A percentile compares a stretch with the other conserved stretches of the same genome.
These are phyloP conservation scores for Gobius niger DNA, from an alignment of 2,113 vertebrate genomes.

Conservation along the genomic window DNA sequence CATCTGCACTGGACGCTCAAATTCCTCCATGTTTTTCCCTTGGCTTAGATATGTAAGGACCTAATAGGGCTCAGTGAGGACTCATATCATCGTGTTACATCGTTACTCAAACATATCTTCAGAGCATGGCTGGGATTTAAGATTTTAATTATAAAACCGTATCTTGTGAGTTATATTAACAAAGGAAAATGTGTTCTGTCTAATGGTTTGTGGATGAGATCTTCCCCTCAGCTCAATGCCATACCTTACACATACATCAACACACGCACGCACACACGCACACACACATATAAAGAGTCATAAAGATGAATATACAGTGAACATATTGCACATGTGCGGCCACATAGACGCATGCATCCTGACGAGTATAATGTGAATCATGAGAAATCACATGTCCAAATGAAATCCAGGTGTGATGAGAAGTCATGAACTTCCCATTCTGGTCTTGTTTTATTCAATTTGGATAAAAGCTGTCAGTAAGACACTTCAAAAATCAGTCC, in stretches of 20 bases:
- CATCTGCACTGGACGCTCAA: slow-evolving; percentile 47
- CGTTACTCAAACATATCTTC: background rate
- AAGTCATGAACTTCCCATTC: slow-evolving; percentile 26
- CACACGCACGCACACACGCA: background rate
- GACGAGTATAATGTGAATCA: slow-evolving; percentile 45
- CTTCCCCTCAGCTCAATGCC: slow-evolving; percentile 46
- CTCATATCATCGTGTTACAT: background rate
- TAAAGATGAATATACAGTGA: slow-evolving; percentile 52
- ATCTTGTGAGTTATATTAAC: slow-evolving; percentile 23
- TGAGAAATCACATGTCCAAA: slow-evolving; percentile 17
- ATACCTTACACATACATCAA: slow-evolving; percentile 26
- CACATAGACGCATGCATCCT: slow-evolving; percentile 56
- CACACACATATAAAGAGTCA: slow-evolving; percentile 44
- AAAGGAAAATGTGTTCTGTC: slow-evolving; percentile 53
- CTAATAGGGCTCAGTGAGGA: slow-evolving; percentile 15
- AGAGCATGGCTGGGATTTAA: background rate
- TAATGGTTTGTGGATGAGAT: slow-evolving; percentile 63
- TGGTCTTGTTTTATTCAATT: slow-evolving; percentile 41
- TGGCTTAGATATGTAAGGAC: slow-evolving; percentile 10
- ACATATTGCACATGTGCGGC: slow-evolving; percentile 40
- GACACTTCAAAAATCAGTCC: slow-evolving; percentile 48
- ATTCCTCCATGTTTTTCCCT: slow-evolving; percentile 18
- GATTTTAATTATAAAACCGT: background rate
- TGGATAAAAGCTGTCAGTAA: slow-evolving; percentile 53
- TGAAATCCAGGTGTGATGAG: slow-evolving; percentile 12